Conservation (phyloP, 2,888 invertebrate genomes). For the Flabesymbios commensalis region DNA sequence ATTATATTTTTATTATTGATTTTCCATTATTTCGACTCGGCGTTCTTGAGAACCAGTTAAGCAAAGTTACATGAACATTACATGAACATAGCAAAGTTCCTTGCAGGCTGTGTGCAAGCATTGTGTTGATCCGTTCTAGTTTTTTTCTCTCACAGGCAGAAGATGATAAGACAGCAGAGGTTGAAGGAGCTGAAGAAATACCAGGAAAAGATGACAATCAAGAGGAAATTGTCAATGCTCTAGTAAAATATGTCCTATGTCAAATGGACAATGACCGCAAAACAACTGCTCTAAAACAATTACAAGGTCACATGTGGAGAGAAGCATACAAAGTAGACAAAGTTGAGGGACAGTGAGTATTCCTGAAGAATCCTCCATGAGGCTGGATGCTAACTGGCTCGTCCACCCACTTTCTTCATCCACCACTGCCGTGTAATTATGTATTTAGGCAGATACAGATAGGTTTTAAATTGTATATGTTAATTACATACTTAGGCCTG, state of each 20-base stretch:
- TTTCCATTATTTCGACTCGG: too few relatives aligned
- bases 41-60: too few relatives aligned
- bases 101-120: too few relatives aligned
- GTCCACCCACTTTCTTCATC: background rate
- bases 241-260: slow-evolving; percentile 76
- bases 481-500: too few relatives aligned
- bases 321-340: slow-evolving; percentile 79
- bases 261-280: slow-evolving; percentile 83
- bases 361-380: too few relatives aligned
- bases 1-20: too few relatives aligned
- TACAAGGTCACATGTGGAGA: slow-evolving; percentile 91
- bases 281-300: slow-evolving; percentile 76
- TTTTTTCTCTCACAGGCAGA: slow-evolving; percentile 31
- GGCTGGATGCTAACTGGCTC: background rate
- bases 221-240: slow-evolving; percentile 56
- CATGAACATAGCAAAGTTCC: too few relatives aligned
- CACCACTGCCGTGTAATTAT: background rate
- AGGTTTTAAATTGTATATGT: too few relatives aligned
- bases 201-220: slow-evolving; percentile 43
- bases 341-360: slow-evolving; percentile 86
- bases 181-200: slow-evolving; percentile 65
- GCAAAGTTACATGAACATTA: too few relatives aligned
- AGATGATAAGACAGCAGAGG: slow-evolving; percentile 63
- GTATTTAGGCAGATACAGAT: too few relatives aligned
- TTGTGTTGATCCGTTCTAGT: background rate